Evolutionary conservation across 2,888 invertebrate species (phyloP).

Genomic region (Gisinianus flammeolus): DNA sequence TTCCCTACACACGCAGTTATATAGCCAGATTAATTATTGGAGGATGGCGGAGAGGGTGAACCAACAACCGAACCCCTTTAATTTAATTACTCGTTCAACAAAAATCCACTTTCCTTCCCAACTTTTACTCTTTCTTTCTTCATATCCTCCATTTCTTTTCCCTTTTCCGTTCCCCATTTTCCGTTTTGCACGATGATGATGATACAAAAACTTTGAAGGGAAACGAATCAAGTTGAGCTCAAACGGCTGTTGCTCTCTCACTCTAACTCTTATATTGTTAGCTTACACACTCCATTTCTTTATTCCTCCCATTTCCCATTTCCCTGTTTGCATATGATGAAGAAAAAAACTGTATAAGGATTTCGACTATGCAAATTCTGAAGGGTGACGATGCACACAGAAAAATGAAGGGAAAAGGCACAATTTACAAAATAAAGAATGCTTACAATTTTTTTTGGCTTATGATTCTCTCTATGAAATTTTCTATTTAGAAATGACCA

Average conservation of each 20-base stretch:
- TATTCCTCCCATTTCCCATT: neutral
- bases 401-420: too few relatives aligned
- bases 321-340: too few relatives aligned
- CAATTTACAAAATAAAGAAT: too few relatives aligned
- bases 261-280: neutral
- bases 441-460: too few relatives aligned
- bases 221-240: too few relatives aligned
- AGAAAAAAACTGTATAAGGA: too few relatives aligned
- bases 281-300: neutral
- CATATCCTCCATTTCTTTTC: neutral
- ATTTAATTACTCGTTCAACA: conserved; percentile 24
- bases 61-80: conserved; percentile 8
- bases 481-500: too few relatives aligned
- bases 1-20: neutral
- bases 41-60: conserved; percentile 5
- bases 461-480: too few relatives aligned
- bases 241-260: neutral
- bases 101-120: conserved; percentile 6
- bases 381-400: too few relatives aligned
- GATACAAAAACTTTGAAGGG: too few relatives aligned
- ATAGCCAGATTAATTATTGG: conserved; percentile 13
- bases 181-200: too few relatives aligned
- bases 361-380: too few relatives aligned
- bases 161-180: neutral
- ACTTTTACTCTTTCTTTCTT: neutral